Conservation (phyloP, 2,797 vertebrate genomes). For the Tokudaia muenninki region DNA sequence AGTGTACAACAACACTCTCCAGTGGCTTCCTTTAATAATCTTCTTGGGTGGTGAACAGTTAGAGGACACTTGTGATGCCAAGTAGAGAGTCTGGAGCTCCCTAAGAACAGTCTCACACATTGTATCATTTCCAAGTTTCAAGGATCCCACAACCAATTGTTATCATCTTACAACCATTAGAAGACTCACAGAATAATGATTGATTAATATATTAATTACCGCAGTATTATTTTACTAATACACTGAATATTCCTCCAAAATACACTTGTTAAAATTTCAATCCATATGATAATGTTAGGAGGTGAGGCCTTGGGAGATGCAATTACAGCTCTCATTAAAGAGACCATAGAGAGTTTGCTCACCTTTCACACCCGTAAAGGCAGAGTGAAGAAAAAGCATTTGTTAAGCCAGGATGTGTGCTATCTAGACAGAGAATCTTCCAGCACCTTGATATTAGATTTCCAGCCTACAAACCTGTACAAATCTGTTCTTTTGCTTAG, state of each 20-base stretch:
- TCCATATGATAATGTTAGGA: not conserved
- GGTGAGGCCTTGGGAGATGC: not conserved
- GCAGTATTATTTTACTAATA: not conserved
- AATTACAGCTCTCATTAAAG: not conserved
- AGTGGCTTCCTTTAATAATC: not conserved
- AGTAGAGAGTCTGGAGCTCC: not conserved
- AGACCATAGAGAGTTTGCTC: not conserved
- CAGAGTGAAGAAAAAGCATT: not conserved
- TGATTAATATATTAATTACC: not conserved
- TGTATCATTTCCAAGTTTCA: not conserved
- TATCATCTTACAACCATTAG: not conserved
- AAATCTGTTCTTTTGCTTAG: not conserved
- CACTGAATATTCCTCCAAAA: not conserved
- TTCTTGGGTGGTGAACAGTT: not conserved
- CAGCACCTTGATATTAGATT: not conserved
- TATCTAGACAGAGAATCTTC: not conserved
- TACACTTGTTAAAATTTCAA: not conserved
- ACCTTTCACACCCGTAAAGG: not conserved
- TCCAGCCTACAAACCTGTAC: not conserved
- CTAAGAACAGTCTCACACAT: not conserved
- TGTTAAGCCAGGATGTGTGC: not conserved
- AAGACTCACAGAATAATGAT: not conserved
- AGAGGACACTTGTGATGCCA: not conserved
- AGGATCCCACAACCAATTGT: not conserved
- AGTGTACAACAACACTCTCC: not conserved